A percentile compares a stretch with the other conserved stretches of the same genome.
Evolutionary conservation across 2,797 vertebrate genomes (phyloP).

Genomic region (Coccyzus lansbergi): DNA sequence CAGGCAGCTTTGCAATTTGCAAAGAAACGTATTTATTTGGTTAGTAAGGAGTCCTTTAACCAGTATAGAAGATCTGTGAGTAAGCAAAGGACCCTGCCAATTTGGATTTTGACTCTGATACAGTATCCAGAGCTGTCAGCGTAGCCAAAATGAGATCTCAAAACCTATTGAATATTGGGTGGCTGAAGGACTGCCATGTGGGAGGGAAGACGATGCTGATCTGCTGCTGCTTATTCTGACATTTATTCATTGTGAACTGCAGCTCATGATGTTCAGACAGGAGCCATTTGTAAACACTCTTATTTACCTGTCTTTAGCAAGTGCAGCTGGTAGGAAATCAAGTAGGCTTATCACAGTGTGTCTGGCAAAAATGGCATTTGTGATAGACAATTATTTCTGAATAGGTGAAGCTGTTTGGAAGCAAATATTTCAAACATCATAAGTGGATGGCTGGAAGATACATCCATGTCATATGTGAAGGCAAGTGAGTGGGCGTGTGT

Average conservation of each 20-base stretch:
- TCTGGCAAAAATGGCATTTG: background rate
- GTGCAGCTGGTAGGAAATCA: background rate
- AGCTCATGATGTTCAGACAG: background rate
- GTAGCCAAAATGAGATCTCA: conserved; percentile 35
- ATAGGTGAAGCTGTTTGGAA: background rate
- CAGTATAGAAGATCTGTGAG: background rate
- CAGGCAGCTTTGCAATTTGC: background rate
- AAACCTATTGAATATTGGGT: background rate
- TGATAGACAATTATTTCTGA: conserved; percentile 18
- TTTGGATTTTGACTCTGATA: conserved; percentile 2
- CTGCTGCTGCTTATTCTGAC: background rate
- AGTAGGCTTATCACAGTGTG: background rate
- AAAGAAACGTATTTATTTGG: background rate
- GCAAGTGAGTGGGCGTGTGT: background rate
- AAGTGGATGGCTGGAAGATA: background rate
- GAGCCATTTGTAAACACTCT: background rate
- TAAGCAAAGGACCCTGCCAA: background rate
- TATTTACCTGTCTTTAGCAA: conserved; percentile 7
- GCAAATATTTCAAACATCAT: background rate
- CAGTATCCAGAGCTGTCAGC: background rate
- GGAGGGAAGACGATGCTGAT: background rate
- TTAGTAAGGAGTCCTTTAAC: conserved; percentile 25
- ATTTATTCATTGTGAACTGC: background rate
- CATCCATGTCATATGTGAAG: background rate
- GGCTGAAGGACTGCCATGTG: background rate